phyloP scores from a whole-genome alignment of 2,113 vertebrate genomes.

The Desmodus rotundus region DNA sequence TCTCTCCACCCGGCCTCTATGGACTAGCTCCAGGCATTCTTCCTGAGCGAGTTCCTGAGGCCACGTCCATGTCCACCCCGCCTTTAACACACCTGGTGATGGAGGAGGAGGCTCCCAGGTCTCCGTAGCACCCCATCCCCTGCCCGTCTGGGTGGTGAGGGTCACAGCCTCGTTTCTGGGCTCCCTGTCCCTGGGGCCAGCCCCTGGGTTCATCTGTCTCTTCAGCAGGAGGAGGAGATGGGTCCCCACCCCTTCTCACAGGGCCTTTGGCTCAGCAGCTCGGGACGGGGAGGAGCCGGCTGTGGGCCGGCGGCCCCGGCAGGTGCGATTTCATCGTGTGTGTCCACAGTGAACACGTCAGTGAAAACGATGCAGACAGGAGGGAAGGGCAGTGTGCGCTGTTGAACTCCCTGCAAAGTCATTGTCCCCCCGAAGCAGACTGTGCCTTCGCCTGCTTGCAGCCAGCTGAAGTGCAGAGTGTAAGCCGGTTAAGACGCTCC shows the following conservation, averaged over 20 bases:
- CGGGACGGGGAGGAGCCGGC: too few species aligned
- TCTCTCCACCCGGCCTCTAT: rapidly evolving
- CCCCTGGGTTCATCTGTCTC: rapidly evolving
- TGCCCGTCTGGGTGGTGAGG: rapidly evolving
- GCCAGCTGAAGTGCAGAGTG: neutral
- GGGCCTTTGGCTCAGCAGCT: neutral
- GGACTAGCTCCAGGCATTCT: rapidly evolving
- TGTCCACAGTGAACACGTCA: too few species aligned
- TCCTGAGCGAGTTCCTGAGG: rapidly evolving
- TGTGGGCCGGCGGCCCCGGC: neutral
- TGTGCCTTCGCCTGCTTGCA: neutral
- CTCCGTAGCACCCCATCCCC: neutral
- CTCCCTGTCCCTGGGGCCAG: rapidly evolving
- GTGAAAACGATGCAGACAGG: neutral
- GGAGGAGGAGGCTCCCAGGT: rapidly evolving
- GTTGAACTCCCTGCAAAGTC: rapidly evolving
- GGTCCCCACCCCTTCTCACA: neutral
- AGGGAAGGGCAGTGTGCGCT: neutral
- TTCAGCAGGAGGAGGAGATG: neutral
- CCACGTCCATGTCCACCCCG: rapidly evolving
- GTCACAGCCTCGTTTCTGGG: neutral
- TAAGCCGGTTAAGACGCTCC: neutral
- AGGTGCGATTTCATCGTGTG: neutral
- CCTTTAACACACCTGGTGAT: rapidly evolving
- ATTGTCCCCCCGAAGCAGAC: rapidly evolving